Percentiles rank a stretch among this genome's conserved stretches.
Conservation (phyloP, 2,797 vertebrate species). For the Girardinus metallicus region DNA sequence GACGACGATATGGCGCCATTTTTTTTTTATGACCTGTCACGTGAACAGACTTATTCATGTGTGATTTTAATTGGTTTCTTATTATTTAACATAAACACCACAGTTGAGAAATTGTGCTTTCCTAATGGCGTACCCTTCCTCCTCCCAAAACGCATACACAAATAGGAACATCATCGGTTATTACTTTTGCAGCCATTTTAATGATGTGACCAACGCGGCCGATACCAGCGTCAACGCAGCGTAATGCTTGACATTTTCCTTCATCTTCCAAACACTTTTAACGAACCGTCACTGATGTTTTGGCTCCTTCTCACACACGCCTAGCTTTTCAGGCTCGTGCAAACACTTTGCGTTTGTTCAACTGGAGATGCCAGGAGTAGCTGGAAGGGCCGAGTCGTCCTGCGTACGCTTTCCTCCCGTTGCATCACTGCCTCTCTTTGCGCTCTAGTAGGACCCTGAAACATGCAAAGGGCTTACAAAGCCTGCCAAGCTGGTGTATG, state of each 20-base stretch:
- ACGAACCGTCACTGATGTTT: neutral
- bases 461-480: conserved; percentile 51
- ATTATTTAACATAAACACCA: no score
- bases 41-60: no score
- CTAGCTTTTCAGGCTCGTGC: conserved; percentile 8
- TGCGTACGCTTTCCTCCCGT: conserved; percentile 63
- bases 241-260: no score
- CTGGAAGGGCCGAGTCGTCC: conserved; percentile 33
- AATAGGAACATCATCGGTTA: neutral
- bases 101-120: no score
- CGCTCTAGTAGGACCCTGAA: conserved; percentile 43
- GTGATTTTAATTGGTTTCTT: no score
- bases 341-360: conserved; percentile 18
- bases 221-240: no score
- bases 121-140: neutral
- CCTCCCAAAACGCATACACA: neutral
- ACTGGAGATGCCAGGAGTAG: conserved; percentile 41
- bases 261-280: neutral
- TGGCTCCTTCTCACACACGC: neutral
- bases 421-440: conserved; percentile 68
- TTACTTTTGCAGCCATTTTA: neutral
- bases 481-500: conserved; percentile 6
- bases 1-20: no score
- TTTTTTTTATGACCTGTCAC: no score
- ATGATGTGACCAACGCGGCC: no score